Evolutionary conservation across 2,888 invertebrate species (phyloP), one percentile per base, ranked within the genome.

Genomic region (Diachrysia chrysitis): DNA sequence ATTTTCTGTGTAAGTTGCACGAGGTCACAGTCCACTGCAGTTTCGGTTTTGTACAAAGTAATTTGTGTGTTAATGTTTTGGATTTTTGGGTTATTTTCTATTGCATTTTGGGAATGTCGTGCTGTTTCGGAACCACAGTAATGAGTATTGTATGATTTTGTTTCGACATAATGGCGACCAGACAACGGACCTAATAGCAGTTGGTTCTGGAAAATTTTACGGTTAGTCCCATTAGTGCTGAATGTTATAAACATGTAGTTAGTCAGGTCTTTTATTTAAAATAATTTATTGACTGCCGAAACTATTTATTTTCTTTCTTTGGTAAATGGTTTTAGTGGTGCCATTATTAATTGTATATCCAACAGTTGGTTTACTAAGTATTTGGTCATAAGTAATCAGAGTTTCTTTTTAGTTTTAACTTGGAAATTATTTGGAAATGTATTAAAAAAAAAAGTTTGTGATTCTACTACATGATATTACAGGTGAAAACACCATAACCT

Each of bases 101-200:
- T 58, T 56, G 54, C 0, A n/a, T 59, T 62, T 63, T 46, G 53
- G 35, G 51, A 60, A 67, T 76, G 72, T 87, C 93, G 77, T 83
- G 92, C 91, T 89, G 93, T 85, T 89, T 90, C 84, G 86, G 88
- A 79, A 91, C 93, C 93, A 69, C 92, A 89, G 77, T 85, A 90
- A 89, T 85, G 82, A 87, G 83, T 65, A 71, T 88, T 85, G 83
- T 87, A 81, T 85, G 82, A 83, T 74, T 72, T 76, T 64, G 68
- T 71, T 64, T 61, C 58, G 17, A 70, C 58, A 83, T 80, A 83
- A 81, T 79, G 66, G 72, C 55, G 75, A 75, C 69, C 79, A 84
- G 82, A 87, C 85, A 84, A 80, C 66, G 67, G 70, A 42, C n/a
- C 76, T 81, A 84, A 88, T 87, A 84, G 84, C 75, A 63, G 75